phyloP scores from a whole-genome alignment of 2,113 vertebrate genomes.

The Chaetura pelagica region DNA sequence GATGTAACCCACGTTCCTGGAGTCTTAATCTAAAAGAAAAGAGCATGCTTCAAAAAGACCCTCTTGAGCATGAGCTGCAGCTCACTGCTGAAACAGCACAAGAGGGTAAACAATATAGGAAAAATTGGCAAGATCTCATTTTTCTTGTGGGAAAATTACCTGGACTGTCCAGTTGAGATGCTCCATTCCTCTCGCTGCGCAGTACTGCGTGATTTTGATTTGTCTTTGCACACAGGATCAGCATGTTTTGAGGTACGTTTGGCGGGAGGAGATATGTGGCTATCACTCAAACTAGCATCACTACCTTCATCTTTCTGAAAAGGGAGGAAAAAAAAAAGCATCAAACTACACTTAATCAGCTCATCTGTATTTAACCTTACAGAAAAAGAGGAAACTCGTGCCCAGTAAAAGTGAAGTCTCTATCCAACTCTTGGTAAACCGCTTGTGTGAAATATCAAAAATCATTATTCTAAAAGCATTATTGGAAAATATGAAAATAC shows the following conservation, averaged over 20 bases:
- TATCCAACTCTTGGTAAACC: neutral
- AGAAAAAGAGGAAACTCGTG: neutral
- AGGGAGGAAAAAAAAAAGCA: neutral
- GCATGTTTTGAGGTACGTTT: slow-evolving; percentile 92
- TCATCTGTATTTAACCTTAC: neutral
- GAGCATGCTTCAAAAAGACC: neutral
- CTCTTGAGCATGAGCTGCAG: neutral
- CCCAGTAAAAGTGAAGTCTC: neutral
- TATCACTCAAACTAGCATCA: slow-evolving; percentile 92
- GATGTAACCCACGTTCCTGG: neutral
- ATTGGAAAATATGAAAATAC: neutral
- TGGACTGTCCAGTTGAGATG: slow-evolving; percentile 89
- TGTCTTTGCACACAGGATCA: slow-evolving; percentile 94
- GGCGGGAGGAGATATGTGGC: slow-evolving; percentile 88
- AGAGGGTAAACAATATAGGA: neutral
- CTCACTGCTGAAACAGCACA: neutral
- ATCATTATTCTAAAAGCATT: neutral
- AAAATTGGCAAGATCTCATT: neutral
- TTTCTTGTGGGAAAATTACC: slow-evolving; percentile 74
- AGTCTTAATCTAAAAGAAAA: neutral
- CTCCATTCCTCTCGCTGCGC: slow-evolving; percentile 94
- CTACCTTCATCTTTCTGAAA: slow-evolving; percentile 90
- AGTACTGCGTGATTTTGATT: slow-evolving; percentile 89
- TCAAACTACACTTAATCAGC: neutral
- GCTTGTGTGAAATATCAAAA: neutral